phyloP scores from a whole-genome alignment of 2,888 invertebrate genomes.

The Morpho deidamia region DNA sequence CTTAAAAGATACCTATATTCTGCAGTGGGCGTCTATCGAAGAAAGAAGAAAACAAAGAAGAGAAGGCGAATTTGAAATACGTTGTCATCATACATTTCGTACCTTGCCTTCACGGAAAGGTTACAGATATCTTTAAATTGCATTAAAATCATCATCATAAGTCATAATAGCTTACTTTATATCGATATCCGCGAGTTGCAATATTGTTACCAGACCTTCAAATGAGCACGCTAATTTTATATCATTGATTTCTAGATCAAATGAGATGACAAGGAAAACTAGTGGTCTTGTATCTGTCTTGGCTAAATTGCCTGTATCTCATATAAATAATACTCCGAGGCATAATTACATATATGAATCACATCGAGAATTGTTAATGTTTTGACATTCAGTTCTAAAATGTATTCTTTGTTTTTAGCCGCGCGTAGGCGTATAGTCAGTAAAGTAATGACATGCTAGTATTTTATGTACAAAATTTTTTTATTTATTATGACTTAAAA shows the following conservation, averaged over 20 bases:
- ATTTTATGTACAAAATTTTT: too few species aligned
- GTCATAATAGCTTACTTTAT: too few species aligned
- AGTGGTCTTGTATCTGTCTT: slow-evolving; percentile 13
- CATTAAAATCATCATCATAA: too few species aligned
- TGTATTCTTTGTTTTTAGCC: background rate
- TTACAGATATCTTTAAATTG: too few species aligned
- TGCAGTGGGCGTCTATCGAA: too few species aligned
- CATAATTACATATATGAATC: slow-evolving; percentile 13
- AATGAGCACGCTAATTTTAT: slow-evolving; percentile 9
- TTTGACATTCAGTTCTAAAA: slow-evolving; percentile 1
- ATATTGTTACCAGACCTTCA: background rate
- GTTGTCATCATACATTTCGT: too few species aligned
- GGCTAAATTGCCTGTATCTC: slow-evolving; percentile 18
- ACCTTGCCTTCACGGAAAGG: too few species aligned
- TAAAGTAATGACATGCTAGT: background rate
- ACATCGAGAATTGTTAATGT: slow-evolving; percentile 5
- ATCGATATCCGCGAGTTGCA: too few species aligned
- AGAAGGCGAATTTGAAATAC: too few species aligned
- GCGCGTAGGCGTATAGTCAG: background rate
- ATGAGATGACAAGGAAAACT: slow-evolving; percentile 23
- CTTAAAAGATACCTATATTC: too few species aligned
- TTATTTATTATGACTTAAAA: too few species aligned
- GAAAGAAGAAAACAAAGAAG: too few species aligned
- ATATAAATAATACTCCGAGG: slow-evolving; percentile 17
- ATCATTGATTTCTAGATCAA: slow-evolving; percentile 18